A percentile compares a stretch with the other conserved stretches of the same genome.
Conservation (phyloP, 2,797 vertebrate genomes). For the Acanthopagrus latus region DNA sequence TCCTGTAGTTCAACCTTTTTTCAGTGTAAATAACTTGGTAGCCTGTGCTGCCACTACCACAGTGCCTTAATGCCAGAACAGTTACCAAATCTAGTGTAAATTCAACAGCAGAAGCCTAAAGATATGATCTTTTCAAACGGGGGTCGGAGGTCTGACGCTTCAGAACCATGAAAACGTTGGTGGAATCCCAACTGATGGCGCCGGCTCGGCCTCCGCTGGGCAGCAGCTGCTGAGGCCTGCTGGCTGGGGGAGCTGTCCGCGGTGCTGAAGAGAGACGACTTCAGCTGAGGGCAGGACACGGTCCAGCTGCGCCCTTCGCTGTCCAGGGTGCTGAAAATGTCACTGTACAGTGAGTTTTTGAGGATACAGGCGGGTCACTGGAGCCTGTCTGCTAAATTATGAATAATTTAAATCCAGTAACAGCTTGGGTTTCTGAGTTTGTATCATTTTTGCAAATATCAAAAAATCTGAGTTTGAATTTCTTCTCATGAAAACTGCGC, state of each 20-base stretch:
- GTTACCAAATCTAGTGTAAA: constrained; percentile 1
- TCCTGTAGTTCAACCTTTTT: too few species aligned
- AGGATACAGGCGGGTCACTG: too few species aligned
- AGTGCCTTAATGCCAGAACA: neutral
- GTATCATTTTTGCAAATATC: too few species aligned
- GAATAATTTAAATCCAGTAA: neutral
- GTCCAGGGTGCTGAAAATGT: constrained; percentile 55
- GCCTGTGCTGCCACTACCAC: neutral
- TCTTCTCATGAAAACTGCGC: too few species aligned
- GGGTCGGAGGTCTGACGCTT: constrained; percentile 26
- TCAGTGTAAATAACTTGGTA: too few species aligned
- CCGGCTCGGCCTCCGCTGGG: constrained; percentile 12
- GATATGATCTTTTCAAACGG: constrained; percentile 5
- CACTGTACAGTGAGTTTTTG: neutral
- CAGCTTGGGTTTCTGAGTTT: too few species aligned
- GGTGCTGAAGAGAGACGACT: constrained; percentile 60
- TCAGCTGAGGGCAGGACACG: neutral
- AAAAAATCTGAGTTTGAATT: too few species aligned
- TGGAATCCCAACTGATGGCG: constrained; percentile 1
- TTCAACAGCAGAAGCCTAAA: neutral
- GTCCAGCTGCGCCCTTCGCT: constrained; percentile 34
- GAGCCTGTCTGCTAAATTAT: neutral
- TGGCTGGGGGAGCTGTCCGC: constrained; percentile 53
- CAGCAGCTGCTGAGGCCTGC: constrained; percentile 32
- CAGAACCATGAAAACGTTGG: constrained; percentile 31